A percentile compares a stretch with the other conserved stretches of the same genome.
Conservation (phyloP, 2,113 vertebrate genomes). For the Cynoglossus semilaevis region DNA sequence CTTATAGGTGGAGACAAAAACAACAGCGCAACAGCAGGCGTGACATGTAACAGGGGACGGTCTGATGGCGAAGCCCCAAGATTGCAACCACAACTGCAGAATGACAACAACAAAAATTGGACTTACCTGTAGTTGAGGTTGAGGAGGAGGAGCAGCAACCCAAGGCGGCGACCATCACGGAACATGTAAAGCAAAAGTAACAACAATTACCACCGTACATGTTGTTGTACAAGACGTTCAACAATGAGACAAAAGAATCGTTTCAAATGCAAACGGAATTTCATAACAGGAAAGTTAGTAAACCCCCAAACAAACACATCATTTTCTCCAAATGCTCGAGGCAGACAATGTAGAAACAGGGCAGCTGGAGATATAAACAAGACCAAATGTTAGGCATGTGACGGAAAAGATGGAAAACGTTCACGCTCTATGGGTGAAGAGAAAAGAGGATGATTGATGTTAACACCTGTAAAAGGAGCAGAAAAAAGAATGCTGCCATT, state of each 20-base stretch:
- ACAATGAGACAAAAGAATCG: no score
- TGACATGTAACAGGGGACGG: no score
- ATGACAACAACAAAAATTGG: slow-evolving; percentile 11
- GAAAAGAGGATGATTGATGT: slow-evolving; percentile 40
- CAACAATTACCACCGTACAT: slow-evolving; percentile 32
- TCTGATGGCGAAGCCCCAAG: neutral
- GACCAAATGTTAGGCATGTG: no score
- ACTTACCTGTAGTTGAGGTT: slow-evolving; percentile 54
- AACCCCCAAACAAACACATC: no score
- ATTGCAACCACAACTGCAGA: no score
- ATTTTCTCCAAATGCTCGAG: no score
- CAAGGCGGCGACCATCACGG: slow-evolving; percentile 20
- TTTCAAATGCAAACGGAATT: no score
- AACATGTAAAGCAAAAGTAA: slow-evolving; percentile 56
- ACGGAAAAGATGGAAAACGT: neutral
- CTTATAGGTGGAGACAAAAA: no score
- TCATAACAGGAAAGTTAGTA: no score
- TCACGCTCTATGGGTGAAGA: slow-evolving; percentile 32
- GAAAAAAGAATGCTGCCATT: neutral
- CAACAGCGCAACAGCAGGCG: no score
- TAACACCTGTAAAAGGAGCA: slow-evolving; percentile 33
- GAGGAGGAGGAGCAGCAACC: neutral
- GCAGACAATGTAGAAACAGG: slow-evolving; percentile 10
- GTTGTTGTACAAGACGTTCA: no score
- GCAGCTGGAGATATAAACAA: slow-evolving; percentile 25